These are phyloP conservation scores for Hemicordylus capensis DNA, from an alignment of 2,113 vertebrate species.

Conservation along the genomic window DNA sequence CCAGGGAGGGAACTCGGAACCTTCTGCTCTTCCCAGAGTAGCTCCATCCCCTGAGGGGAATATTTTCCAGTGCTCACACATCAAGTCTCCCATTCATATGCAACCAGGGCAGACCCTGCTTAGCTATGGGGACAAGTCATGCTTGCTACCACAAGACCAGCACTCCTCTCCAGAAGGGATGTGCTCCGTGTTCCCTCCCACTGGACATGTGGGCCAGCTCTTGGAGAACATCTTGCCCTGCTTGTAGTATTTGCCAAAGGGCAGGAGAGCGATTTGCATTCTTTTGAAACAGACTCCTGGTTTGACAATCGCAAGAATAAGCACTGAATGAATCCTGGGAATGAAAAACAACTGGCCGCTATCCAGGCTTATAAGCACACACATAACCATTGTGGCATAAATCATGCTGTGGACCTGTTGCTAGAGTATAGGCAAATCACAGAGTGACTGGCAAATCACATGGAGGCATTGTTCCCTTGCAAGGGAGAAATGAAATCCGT, in stretches of 20 bases:
- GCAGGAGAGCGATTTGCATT: background rate
- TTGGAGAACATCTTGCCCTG: background rate
- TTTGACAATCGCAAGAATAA: background rate
- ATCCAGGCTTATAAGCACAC: background rate
- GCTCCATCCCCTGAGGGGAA: too few species aligned
- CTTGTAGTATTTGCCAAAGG: background rate
- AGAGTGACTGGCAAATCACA: background rate
- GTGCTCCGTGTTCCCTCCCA: background rate
- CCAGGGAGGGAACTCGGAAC: too few species aligned
- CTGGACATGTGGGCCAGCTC: background rate
- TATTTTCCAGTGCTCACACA: too few species aligned
- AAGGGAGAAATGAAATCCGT: background rate
- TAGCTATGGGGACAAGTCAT: too few species aligned
- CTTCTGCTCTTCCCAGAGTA: too few species aligned
- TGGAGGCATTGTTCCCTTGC: background rate
- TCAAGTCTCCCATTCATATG: too few species aligned
- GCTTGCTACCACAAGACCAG: too few species aligned
- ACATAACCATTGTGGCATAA: background rate
- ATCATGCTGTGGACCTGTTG: background rate
- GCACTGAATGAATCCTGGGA: fast-evolving
- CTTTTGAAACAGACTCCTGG: background rate
- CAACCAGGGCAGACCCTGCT: too few species aligned
- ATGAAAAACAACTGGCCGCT: background rate
- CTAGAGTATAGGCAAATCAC: fast-evolving
- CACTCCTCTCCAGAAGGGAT: background rate